Evolutionary conservation across 1,140 invertebrate genomes (phyloP).

Genomic region (Trachelipus rathkii): DNA sequence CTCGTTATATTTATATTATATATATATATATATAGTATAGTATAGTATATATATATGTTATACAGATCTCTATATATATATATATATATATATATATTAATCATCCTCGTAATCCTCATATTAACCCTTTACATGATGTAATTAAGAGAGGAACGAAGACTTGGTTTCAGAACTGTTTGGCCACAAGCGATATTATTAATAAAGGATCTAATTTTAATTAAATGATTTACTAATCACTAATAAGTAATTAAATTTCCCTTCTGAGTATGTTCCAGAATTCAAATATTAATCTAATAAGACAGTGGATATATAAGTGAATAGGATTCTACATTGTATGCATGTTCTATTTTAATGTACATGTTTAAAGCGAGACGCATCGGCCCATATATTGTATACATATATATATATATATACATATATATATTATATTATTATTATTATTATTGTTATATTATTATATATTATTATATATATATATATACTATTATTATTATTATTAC

Average conservation of each 20-base stretch:
- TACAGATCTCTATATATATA: too few species aligned
- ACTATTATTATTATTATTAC: too few species aligned
- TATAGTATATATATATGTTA: conserved; percentile 15
- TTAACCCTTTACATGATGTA: conserved; percentile 10
- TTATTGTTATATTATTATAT: too few species aligned
- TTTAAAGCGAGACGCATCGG: too few species aligned
- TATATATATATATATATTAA: neutral
- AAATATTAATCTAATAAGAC: conserved; percentile 4
- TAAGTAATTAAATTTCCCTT: conserved; percentile 11
- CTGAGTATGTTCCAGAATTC: conserved; percentile 6
- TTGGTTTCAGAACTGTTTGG: neutral
- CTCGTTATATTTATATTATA: neutral
- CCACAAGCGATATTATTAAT: conserved; percentile 10
- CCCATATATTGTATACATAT: too few species aligned
- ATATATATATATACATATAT: too few species aligned
- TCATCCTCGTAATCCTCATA: conserved; percentile 1
- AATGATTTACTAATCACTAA: conserved; percentile 11
- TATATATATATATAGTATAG: neutral
- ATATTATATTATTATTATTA: too few species aligned
- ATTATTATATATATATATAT: too few species aligned
- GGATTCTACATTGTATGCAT: too few species aligned
- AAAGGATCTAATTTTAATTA: conserved; percentile 14
- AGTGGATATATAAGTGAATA: neutral
- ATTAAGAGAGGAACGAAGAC: neutral
- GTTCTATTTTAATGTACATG: too few species aligned